Percentiles rank a stretch among this genome's conserved stretches.
These are phyloP conservation scores for Thereuonema tuberculata DNA, from an alignment of 1,140 invertebrate species.

Conservation along the genomic window DNA sequence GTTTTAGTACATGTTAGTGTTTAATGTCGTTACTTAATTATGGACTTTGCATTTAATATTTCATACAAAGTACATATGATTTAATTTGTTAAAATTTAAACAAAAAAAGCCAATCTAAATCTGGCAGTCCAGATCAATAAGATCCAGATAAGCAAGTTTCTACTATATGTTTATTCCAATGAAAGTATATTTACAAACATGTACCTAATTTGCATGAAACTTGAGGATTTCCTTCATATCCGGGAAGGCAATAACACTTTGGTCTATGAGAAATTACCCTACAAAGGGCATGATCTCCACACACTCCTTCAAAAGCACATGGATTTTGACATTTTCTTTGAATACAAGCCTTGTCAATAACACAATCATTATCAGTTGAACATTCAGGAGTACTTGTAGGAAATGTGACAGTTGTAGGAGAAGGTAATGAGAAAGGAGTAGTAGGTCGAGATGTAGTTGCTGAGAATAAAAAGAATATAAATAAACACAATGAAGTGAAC, in stretches of 20 bases:
- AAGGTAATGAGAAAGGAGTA: slow-evolving; percentile 39
- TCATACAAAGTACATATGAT: no score
- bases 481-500: slow-evolving; percentile 59
- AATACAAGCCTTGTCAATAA: slow-evolving; percentile 32
- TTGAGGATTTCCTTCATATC: slow-evolving; percentile 65
- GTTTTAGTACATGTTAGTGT: no score
- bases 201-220: slow-evolving; percentile 43
- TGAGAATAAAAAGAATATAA: slow-evolving; percentile 55
- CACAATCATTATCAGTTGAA: slow-evolving; percentile 26
- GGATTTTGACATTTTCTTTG: slow-evolving; percentile 28
- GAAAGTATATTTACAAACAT: no score
- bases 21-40: no score
- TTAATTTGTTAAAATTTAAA: no score
- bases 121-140: no score
- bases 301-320: slow-evolving; percentile 21
- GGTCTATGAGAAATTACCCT: slow-evolving; percentile 45
- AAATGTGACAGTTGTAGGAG: slow-evolving; percentile 62
- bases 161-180: no score
- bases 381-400: slow-evolving; percentile 39
- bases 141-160: no score
- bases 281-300: slow-evolving; percentile 26
- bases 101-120: no score
- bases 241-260: slow-evolving; percentile 69
- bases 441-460: slow-evolving; percentile 50
- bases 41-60: no score